phyloP scores from a whole-genome alignment of 2,797 vertebrate species.

The Tapirus indicus region DNA sequence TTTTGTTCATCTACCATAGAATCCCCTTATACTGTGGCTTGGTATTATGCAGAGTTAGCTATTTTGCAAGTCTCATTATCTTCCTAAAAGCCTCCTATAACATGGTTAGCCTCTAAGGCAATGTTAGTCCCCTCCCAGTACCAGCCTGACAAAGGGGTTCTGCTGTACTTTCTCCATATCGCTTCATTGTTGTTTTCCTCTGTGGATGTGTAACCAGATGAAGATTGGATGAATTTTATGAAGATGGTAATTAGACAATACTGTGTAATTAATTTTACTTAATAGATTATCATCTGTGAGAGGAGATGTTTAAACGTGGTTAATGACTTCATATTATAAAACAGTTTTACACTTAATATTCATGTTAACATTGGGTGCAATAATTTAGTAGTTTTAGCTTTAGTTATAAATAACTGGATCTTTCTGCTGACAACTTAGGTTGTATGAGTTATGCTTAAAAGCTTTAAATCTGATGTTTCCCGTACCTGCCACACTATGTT shows the following conservation, averaged over 20 bases:
- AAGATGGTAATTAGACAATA: slow-evolving; percentile 76
- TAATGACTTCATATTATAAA: slow-evolving; percentile 77
- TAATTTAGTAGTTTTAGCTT: slow-evolving; percentile 84
- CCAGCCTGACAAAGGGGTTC: slow-evolving; percentile 52
- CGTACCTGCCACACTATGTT: slow-evolving; percentile 91
- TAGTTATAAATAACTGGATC: slow-evolving; percentile 87
- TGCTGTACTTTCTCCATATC: slow-evolving; percentile 37
- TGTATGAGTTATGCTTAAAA: slow-evolving; percentile 91
- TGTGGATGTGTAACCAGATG: slow-evolving; percentile 76
- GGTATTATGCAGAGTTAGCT: slow-evolving; percentile 56
- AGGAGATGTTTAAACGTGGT: slow-evolving; percentile 79
- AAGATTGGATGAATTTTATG: slow-evolving; percentile 67
- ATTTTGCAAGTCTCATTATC: slow-evolving; percentile 45
- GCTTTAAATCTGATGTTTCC: slow-evolving; percentile 93
- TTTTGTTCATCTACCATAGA: slow-evolving; percentile 74
- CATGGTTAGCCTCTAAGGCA: slow-evolving; percentile 80
- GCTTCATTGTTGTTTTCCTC: slow-evolving; percentile 70
- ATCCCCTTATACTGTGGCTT: slow-evolving; percentile 59
- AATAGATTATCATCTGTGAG: slow-evolving; percentile 74
- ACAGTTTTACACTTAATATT: slow-evolving; percentile 81
- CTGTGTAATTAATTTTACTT: slow-evolving; percentile 78
- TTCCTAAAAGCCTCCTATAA: slow-evolving; percentile 35
- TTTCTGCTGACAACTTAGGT: slow-evolving; percentile 93
- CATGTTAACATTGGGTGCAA: slow-evolving; percentile 85
- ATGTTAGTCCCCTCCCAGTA: slow-evolving; percentile 49